Base-by-base conservation (phyloP, 2,797 vertebrate genomes). In the Lophotriccus pileatus region DNA sequence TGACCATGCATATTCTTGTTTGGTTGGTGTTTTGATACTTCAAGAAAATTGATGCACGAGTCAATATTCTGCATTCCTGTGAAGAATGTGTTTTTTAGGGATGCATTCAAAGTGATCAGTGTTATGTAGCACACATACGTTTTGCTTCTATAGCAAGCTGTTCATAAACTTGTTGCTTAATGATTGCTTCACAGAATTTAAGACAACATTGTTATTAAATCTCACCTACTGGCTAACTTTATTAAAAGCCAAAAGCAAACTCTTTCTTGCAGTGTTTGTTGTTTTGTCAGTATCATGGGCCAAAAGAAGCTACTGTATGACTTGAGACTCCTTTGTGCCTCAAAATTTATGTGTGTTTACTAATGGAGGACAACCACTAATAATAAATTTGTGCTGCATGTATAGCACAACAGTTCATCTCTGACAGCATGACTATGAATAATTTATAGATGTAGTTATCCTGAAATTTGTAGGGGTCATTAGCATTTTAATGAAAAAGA, bases 401-500 rank as follows among this genome's bases (percentile, higher is more conserved):
- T 66, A 11, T 60, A 93, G 77, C 60, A 67, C 82, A 96, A 67
- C 85, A 81, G 91, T 96, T 97, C 46, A 55, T 97, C 92, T 83
- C 66, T 93, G 68, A 88, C 83, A 88, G 67, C 62, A 34, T 24
- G 73, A 79, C 75, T 70, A 82, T 97, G 96, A 97, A 97, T 97
- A 97, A 98, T 98, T 97, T 97, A 97, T 97, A 91, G 92, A 79
- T 44, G 50, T 84, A 93, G 78, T 97, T 97, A 94, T 91, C 87
- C 70, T 92, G 90, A 97, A 97, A 96, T 96, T 88, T 97, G 89
- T 96, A 85, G 81, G 94, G 79, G 87, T 97, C 93, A 96, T 98
- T 98, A 98, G 97, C 97, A 97, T 98, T 98, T 98, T 98, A 97
- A 97, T 98, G 96, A 93, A 97, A 97, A 95, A 95, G 85, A 93